Evolutionary conservation across 2,113 vertebrate genomes (phyloP), one percentile per base, ranked within the genome.

Genomic region (Spea bombifrons): DNA sequence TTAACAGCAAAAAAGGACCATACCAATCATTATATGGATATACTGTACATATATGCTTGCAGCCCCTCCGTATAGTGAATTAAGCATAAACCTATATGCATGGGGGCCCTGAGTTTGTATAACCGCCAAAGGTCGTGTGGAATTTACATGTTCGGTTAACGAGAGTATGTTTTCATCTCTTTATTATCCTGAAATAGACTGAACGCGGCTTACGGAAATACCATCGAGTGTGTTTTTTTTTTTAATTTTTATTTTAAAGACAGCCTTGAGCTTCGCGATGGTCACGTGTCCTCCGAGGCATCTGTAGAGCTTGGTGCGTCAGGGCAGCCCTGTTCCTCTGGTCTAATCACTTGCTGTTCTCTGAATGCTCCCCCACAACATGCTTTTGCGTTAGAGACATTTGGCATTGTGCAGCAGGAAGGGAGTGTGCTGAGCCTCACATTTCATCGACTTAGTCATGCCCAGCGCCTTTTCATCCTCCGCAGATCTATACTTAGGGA

Each of bases 361-460:
- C 65, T 16, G 55, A 50, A 73, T 79, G 61, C 70, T 66, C 77
- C 75, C 77, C 77, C 71, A 80, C 71, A 49, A 59, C 78, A 80
- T 74, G 78, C 61, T 69, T 70, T 76, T 55, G 69, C 49, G 73
- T 80, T 80, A 68, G 44, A 80, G 57, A 73, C 68, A 80, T 80
- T 80, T 80, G 78, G 78, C 78, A 74, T 12, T 53, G 12, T 55
- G n/a, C 55, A 74, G 78, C 78, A 80, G 78, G 78, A 80, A 80
- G 71, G 78, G 78, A 80, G 78, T 80, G 78, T 80, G 50, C 78
- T 80, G 16, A 73, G 52, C 78, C 78, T 80, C 78, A 80, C 78
- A 80, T 80, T 80, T 80, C 78, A 80, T 80, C 63, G 66, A 74
- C 78, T 80, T 80, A 80, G 78, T 80, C 71, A 80, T 80, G 78